Evolutionary conservation across 2,888 invertebrate species (phyloP).

Genomic region (Melikaiella ostensackeni): DNA sequence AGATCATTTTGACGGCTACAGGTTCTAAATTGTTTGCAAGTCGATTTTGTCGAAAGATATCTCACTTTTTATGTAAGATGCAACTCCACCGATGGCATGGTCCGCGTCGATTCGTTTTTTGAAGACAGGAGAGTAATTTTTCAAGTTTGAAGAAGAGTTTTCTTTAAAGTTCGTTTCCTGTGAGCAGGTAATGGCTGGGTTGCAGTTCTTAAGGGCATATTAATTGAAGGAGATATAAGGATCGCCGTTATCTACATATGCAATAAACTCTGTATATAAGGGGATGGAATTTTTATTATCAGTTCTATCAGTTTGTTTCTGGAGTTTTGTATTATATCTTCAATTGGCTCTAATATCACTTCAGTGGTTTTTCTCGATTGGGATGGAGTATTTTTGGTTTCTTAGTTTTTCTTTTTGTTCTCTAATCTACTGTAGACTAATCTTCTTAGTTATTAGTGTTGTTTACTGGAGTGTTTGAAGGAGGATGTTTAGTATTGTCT

Average conservation of each 20-base stretch:
- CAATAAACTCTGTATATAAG: too few species aligned
- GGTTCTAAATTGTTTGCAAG: neutral
- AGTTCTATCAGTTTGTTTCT: neutral
- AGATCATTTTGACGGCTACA: neutral
- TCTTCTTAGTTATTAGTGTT: neutral
- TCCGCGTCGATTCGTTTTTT: neutral
- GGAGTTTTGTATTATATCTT: neutral
- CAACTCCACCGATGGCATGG: constrained; percentile 13
- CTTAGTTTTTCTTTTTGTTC: neutral
- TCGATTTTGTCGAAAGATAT: neutral
- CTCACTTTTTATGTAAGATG: neutral
- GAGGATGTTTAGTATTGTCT: too few species aligned
- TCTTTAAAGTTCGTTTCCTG: constrained; percentile 54
- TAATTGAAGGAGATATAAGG: constrained; percentile 43
- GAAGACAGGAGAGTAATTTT: neutral
- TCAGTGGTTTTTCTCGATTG: neutral
- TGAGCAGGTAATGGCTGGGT: constrained; percentile 46
- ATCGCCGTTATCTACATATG: too few species aligned
- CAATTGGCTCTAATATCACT: neutral
- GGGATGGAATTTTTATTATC: too few species aligned
- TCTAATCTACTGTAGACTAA: neutral
- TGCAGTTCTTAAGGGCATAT: constrained; percentile 42
- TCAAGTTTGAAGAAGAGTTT: neutral
- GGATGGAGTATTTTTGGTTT: neutral
- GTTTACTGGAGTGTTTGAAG: neutral